Evolutionary conservation across 1,140 invertebrate species (phyloP).

Genomic region (Probaryconus sp.): DNA sequence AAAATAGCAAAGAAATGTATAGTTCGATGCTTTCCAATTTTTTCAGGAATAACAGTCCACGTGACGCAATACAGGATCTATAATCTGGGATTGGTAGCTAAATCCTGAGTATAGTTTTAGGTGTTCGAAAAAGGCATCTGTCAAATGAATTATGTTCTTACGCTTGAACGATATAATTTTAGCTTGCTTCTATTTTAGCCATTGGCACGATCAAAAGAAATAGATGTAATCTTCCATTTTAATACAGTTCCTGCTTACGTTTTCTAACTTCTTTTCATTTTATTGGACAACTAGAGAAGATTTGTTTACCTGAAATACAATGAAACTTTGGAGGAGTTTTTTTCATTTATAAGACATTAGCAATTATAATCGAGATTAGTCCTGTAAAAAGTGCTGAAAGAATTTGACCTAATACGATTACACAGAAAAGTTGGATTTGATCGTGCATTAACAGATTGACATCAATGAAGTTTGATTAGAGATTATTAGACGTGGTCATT

Average conservation of each 20-base stretch:
- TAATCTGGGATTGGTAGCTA: conserved; percentile 16
- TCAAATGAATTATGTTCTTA: conserved; percentile 35
- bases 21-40: conserved; percentile 25
- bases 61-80: conserved; percentile 18
- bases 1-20: too few relatives aligned
- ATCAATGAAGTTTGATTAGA: conserved; percentile 23
- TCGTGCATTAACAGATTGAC: not conserved
- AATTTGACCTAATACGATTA: conserved; percentile 39
- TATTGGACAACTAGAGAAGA: too few relatives aligned
- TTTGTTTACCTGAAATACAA: not conserved
- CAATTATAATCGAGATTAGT: conserved; percentile 15
- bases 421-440: not conserved
- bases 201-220: conserved; percentile 20
- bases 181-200: conserved; percentile 14
- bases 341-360: conserved; percentile 1
- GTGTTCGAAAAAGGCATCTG: conserved; percentile 31
- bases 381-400: conserved; percentile 29
- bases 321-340: not conserved
- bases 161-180: conserved; percentile 40
- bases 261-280: not conserved
- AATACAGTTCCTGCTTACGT: not conserved
- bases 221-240: conserved; percentile 2
- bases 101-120: conserved; percentile 17
- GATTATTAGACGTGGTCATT: conserved; percentile 1
- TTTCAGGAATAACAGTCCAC: conserved; percentile 1